phyloP scores from a whole-genome alignment of 2,113 vertebrate species.

The Cettia cetti region DNA sequence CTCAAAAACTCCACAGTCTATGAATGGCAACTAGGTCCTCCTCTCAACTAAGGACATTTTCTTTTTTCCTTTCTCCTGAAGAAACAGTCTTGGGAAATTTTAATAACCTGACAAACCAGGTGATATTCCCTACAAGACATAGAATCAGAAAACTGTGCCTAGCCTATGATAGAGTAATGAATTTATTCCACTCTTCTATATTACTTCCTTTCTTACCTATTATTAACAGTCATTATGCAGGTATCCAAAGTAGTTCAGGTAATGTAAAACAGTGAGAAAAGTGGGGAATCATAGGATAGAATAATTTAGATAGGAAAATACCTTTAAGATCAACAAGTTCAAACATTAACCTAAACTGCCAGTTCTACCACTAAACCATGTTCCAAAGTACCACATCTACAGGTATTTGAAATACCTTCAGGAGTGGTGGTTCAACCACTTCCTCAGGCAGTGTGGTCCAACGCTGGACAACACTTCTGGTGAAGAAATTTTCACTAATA shows the following conservation, averaged over 20 bases:
- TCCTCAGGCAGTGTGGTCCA: not conserved
- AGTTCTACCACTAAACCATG: not conserved
- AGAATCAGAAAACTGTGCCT: not conserved
- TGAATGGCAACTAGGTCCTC: not conserved
- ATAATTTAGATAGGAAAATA: not conserved
- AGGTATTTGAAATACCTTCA: not conserved
- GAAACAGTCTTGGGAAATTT: not conserved
- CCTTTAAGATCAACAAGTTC: not conserved
- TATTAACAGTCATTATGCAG: not conserved
- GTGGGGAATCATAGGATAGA: not conserved
- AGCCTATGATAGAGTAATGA: not conserved
- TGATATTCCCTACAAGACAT: not conserved
- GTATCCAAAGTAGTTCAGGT: not conserved
- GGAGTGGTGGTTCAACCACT: not conserved
- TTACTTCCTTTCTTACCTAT: not conserved
- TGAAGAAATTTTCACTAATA: not conserved
- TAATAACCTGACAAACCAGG: not conserved
- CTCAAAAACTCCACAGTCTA: not conserved
- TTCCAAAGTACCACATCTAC: not conserved
- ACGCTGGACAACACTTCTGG: not conserved
- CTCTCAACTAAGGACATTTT: not conserved
- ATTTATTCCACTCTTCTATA: not conserved
- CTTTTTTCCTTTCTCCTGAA: not conserved
- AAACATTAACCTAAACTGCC: not conserved
- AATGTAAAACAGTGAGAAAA: not conserved